Conservation (phyloP, 2,113 vertebrate species). For the Tonatia bakeri region DNA sequence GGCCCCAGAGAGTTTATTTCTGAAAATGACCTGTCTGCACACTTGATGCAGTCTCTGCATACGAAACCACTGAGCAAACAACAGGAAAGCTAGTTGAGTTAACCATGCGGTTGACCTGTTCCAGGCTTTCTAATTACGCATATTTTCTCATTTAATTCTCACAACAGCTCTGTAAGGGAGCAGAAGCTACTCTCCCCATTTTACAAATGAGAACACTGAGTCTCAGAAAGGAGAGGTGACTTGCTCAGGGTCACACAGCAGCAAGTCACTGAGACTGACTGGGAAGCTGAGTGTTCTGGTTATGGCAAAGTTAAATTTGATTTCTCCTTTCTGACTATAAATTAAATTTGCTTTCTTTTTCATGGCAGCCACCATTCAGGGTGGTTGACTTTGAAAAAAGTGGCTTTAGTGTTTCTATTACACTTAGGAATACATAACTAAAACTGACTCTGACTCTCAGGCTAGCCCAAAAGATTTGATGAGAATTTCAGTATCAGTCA, state of each 20-base stretch:
- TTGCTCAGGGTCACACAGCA: not conserved
- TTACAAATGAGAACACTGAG: not conserved
- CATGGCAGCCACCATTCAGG: not conserved
- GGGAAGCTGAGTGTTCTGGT: not conserved
- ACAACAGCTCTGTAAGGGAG: not conserved
- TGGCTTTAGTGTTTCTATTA: not conserved
- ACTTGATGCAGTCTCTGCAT: not conserved
- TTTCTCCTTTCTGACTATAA: not conserved
- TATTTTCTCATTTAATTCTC: not conserved
- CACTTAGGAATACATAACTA: not conserved
- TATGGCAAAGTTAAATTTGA: not conserved
- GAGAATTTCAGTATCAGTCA: not conserved
- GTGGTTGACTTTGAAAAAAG: not conserved
- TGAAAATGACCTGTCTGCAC: not conserved
- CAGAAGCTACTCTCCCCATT: not conserved
- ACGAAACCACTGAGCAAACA: not conserved
- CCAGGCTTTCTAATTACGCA: not conserved
- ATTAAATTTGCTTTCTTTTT: not conserved
- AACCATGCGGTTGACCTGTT: accelerated
- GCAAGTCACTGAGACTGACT: not conserved
- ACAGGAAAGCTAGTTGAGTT: not conserved
- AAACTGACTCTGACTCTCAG: not conserved
- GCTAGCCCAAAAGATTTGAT: not conserved
- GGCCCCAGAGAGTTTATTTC: not conserved
- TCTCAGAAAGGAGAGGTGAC: not conserved